Percentiles rank a stretch among this genome's conserved stretches.
Conservation (phyloP, 1,140 invertebrate genomes). For the Bombus impatiens region DNA sequence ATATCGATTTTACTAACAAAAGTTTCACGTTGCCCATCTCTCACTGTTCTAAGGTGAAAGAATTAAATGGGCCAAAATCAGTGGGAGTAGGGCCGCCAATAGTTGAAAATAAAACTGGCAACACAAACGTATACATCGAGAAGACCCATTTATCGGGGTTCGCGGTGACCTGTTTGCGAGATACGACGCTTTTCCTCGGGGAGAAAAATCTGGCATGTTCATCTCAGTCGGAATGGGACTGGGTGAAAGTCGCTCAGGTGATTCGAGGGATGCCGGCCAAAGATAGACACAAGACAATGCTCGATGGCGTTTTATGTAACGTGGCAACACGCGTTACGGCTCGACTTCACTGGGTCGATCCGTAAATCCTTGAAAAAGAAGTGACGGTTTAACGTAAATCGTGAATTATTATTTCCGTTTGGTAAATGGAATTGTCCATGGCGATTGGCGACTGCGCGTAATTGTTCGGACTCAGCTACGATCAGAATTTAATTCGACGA, state of each 20-base stretch:
- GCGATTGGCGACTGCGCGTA: background rate
- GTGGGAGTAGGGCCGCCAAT: background rate
- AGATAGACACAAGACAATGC: conserved; percentile 59
- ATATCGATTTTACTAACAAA: conserved; percentile 21
- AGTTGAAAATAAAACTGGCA: conserved; percentile 34
- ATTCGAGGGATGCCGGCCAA: conserved; percentile 53
- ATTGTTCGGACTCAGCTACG: background rate
- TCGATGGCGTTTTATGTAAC: conserved; percentile 62
- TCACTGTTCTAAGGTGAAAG: conserved; percentile 52
- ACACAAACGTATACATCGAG: background rate
- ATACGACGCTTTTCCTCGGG: background rate
- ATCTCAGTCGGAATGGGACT: conserved; percentile 44
- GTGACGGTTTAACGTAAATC: background rate
- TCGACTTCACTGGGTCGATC: background rate
- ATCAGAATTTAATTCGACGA: background rate
- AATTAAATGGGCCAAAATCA: conserved; percentile 37
- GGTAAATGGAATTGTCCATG: background rate
- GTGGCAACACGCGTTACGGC: conserved; percentile 25
- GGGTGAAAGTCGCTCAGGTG: conserved; percentile 59
- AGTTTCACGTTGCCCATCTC: conserved; percentile 34
- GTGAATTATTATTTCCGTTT: background rate
- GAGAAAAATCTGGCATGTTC: conserved; percentile 24
- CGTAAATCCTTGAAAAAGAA: conserved; percentile 12
- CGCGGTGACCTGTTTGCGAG: background rate
- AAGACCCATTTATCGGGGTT: background rate